These are phyloP conservation scores for Paratilapia polleni DNA, from an alignment of 2,113 vertebrate genomes.

Conservation along the genomic window DNA sequence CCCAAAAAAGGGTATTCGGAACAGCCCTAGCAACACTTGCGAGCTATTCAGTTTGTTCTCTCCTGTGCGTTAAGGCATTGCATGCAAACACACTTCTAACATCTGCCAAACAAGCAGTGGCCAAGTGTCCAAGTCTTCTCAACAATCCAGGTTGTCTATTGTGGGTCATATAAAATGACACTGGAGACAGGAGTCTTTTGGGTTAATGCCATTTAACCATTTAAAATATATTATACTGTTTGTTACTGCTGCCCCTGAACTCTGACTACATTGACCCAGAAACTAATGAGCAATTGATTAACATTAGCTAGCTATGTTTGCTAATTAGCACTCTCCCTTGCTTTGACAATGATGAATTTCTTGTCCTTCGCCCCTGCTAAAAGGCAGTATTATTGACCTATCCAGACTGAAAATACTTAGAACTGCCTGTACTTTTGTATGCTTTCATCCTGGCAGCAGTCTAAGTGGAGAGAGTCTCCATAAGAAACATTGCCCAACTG, in stretches of 20 bases:
- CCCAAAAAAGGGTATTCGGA: background rate
- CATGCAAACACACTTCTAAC: background rate
- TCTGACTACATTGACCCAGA: background rate
- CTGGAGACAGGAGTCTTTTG: background rate
- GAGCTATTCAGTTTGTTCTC: background rate
- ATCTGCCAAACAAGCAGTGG: background rate
- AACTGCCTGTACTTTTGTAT: background rate
- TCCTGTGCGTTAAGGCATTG: background rate
- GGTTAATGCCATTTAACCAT: background rate
- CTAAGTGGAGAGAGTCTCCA: background rate
- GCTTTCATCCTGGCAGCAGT: background rate
- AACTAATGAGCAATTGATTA: conserved; percentile 5
- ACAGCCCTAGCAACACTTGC: background rate
- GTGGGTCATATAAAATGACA: too few species aligned
- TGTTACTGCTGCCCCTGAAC: background rate
- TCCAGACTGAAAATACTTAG: background rate
- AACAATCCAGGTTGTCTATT: background rate
- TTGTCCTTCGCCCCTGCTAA: background rate
- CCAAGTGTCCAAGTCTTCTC: background rate
- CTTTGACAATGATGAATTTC: background rate
- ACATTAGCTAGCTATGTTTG: background rate
- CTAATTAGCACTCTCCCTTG: conserved; percentile 4
- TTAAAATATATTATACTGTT: background rate
- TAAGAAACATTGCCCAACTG: background rate
- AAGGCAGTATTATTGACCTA: background rate